phyloP scores from a whole-genome alignment of 2,797 vertebrate species.

The Aldrovandia affinis region DNA sequence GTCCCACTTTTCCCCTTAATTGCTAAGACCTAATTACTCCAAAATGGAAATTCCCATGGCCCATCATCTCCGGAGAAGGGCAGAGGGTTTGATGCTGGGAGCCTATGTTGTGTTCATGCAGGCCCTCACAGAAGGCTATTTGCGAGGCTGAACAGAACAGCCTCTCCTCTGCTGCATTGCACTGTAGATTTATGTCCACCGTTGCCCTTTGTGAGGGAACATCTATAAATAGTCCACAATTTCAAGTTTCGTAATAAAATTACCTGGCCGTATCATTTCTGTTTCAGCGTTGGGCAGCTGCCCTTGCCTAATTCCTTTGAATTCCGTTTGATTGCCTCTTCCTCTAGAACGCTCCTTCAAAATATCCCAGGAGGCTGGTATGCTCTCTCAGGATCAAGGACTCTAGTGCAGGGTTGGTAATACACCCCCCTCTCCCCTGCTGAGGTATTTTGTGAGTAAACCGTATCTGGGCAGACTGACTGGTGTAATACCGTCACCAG shows the following conservation, averaged over 20 bases:
- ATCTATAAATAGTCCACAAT: conserved; percentile 29
- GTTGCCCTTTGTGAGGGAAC: conserved; percentile 7
- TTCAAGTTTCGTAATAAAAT: conserved; percentile 14
- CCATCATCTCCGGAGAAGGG: background rate
- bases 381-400: background rate
- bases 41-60: background rate
- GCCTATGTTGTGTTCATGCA: background rate
- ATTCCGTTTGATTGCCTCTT: background rate
- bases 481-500: conserved; percentile 17
- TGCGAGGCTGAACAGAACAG: background rate
- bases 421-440: background rate
- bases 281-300: background rate
- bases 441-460: conserved; percentile 12
- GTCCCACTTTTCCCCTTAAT: background rate
- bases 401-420: background rate
- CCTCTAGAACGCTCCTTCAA: background rate
- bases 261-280: background rate
- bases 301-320: background rate
- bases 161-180: background rate
- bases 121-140: background rate
- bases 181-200: background rate
- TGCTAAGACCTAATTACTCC: background rate
- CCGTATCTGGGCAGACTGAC: conserved; percentile 6
- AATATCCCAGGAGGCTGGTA: background rate
- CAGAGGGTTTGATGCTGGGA: background rate